phyloP scores from a whole-genome alignment of 2,888 invertebrate species.

The Drosophila emarginata region DNA sequence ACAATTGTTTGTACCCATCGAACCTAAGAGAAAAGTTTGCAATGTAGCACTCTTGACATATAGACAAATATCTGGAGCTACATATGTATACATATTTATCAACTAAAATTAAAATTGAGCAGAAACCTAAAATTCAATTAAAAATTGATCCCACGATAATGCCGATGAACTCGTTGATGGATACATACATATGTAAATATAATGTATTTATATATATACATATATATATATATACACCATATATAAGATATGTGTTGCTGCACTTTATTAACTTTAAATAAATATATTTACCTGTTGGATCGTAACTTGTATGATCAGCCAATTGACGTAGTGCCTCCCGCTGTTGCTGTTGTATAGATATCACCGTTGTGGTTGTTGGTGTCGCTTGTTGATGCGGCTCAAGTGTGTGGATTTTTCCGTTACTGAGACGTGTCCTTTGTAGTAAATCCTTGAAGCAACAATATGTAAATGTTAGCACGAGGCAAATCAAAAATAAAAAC shows the following conservation, averaged over 20 bases:
- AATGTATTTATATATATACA: background rate
- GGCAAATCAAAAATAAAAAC: slow-evolving; percentile 39
- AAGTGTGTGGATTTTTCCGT: slow-evolving; percentile 36
- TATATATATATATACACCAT: background rate
- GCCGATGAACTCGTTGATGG: background rate
- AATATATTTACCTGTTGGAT: slow-evolving; percentile 50
- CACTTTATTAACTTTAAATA: background rate
- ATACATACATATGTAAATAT: background rate
- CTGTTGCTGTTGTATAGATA: slow-evolving; percentile 43
- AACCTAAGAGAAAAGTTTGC: no score
- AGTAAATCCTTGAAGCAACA: slow-evolving; percentile 78
- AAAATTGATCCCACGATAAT: background rate
- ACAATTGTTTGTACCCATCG: no score
- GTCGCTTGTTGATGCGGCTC: slow-evolving; percentile 28
- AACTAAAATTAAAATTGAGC: background rate
- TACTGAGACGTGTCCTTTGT: slow-evolving; percentile 61
- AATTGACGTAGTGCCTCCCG: slow-evolving; percentile 57
- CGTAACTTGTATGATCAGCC: slow-evolving; percentile 59
- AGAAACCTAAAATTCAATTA: background rate
- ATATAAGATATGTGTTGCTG: background rate
- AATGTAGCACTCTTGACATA: no score
- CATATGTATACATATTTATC: no score
- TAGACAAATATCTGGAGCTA: no score
- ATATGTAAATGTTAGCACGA: slow-evolving; percentile 54
- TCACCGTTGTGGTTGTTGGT: slow-evolving; percentile 28